Conservation (phyloP, 1,140 invertebrate species). For the Meloidogyne exigua region DNA sequence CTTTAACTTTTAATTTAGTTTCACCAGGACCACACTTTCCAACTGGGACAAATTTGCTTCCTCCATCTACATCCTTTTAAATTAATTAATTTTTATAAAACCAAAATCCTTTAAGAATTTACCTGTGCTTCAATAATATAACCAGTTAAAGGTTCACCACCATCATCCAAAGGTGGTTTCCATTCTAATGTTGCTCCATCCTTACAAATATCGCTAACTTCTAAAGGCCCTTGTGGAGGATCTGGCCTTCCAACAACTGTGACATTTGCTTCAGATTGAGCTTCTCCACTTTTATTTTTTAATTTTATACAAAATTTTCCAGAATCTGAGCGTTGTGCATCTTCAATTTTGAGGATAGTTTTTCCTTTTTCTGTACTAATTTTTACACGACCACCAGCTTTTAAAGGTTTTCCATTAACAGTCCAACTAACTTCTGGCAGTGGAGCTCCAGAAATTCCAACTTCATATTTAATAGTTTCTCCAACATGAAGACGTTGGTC, state of each 20-base stretch:
- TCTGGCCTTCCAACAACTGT: conserved; percentile 75
- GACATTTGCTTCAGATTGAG: conserved; percentile 72
- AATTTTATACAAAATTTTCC: conserved; percentile 86
- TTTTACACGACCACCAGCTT: conserved; percentile 54
- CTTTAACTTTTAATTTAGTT: conserved; percentile 54
- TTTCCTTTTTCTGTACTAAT: conserved; percentile 60
- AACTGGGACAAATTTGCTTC: conserved; percentile 62
- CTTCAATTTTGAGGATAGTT: conserved; percentile 70
- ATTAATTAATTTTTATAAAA: not conserved
- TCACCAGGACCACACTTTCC: conserved; percentile 47
- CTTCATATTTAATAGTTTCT: conserved; percentile 65
- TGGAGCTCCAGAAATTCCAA: conserved; percentile 74
- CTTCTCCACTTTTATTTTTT: conserved; percentile 88
- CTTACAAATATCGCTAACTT: conserved; percentile 77
- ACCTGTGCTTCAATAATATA: conserved; percentile 61
- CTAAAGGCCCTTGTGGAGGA: conserved; percentile 76
- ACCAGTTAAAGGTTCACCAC: conserved; percentile 72
- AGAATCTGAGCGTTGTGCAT: conserved; percentile 82
- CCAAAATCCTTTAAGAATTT: not conserved
- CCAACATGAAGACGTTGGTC: conserved; percentile 61
- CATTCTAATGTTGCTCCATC: conserved; percentile 91
- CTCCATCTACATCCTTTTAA: conserved; percentile 56
- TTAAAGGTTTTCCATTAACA: conserved; percentile 71
- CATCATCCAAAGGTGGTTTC: conserved; percentile 96
- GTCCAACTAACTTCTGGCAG: conserved; percentile 81